Percentiles rank a stretch among this genome's conserved stretches.
These are phyloP conservation scores for Nesospiza acunhae DNA, from an alignment of 2,113 vertebrate species.

Conservation along the genomic window DNA sequence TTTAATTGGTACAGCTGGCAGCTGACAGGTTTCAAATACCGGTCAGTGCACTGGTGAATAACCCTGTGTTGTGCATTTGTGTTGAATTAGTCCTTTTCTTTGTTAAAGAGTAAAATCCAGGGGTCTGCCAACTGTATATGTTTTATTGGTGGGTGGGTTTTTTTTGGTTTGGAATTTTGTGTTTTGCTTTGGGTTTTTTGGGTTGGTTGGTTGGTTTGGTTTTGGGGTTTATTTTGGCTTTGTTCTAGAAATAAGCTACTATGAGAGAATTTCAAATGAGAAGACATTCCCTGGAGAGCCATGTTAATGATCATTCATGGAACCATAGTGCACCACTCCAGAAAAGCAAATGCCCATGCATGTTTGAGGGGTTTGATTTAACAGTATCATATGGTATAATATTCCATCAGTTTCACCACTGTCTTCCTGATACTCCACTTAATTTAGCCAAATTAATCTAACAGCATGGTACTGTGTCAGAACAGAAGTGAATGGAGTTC, in stretches of 20 bases:
- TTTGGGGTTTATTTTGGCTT: background rate
- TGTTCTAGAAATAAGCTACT: background rate
- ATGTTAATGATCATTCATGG: background rate
- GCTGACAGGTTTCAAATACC: background rate
- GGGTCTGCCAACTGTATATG: fast-evolving
- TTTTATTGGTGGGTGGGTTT: background rate
- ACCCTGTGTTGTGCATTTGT: background rate
- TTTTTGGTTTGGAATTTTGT: background rate
- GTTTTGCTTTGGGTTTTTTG: background rate
- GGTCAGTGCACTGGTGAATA: background rate
- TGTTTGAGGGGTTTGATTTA: background rate
- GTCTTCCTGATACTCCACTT: background rate
- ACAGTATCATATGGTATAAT: background rate
- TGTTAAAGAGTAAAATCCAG: background rate
- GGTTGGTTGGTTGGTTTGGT: background rate
- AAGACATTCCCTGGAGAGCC: background rate
- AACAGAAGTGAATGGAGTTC: background rate
- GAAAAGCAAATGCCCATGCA: background rate
- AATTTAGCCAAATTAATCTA: background rate
- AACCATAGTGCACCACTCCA: background rate
- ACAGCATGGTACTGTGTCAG: background rate
- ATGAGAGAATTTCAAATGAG: background rate
- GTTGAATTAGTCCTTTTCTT: background rate
- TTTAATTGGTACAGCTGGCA: constrained; percentile 27
- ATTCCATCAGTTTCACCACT: background rate